Base-by-base conservation (phyloP, 1,140 invertebrate species). In the Plodia interpunctella region DNA sequence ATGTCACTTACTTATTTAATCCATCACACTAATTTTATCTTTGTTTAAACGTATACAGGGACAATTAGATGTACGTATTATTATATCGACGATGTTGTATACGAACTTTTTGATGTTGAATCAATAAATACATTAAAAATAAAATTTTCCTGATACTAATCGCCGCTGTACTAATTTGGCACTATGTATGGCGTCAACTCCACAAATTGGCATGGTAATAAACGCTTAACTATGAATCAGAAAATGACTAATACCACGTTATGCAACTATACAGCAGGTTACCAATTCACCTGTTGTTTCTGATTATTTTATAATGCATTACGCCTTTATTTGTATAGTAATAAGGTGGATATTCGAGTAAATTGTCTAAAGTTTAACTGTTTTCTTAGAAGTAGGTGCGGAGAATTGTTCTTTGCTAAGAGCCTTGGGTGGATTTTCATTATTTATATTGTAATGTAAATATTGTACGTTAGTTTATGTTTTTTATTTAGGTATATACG, bases 191-290 rank as follows among this genome's bases (percentile, higher is more conserved):
- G 38, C 38, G 38, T 44, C 38, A 3, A 44, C 38, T 44, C 8
- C 38, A 15, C 38, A 44, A 44, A 44, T 15, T 15, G 38, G 38
- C 38, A 17, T 1, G 1, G 38, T 44, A 15, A 44, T 17, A 32
- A 32, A 44, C 13, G 15, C 38, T 15, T 44, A 38, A 11, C 35
- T 38, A 15, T 44, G 38, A 44, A 3, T 44, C 38, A 44, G 38
- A 44, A 44, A 44, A 44, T 44, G 38, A 44, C 38, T 44, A 44
- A 44, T 44, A 44, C 38, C 38, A n/a, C 38, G 38, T 44, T 44
- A 44, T 44, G 38, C 38, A 44, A 44, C n/a, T 1, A 5, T n/a
- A n/a, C 38, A 44, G 38, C 38, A 44, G 38, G 38, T 44, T 44
- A 35, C n/a, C 38, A 44, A 38, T 11, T 44, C 38, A 44, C n/a